phyloP scores from a whole-genome alignment of 2,888 invertebrate species.

The Parnassius orleans region DNA sequence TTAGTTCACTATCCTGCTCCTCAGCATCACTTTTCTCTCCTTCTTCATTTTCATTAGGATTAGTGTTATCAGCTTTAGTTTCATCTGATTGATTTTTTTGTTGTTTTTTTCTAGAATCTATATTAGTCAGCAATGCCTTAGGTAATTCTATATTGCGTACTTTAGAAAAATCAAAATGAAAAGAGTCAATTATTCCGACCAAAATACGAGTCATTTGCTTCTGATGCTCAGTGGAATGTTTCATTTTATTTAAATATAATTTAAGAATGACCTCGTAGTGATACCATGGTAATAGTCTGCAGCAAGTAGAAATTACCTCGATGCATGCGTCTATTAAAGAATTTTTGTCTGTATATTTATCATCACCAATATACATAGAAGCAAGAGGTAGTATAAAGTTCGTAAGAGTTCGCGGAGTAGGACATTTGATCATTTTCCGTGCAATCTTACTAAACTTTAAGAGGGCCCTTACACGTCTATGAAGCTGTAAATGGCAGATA shows the following conservation, averaged over 20 bases:
- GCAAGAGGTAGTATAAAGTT: conserved; percentile 93
- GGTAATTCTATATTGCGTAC: conserved; percentile 64
- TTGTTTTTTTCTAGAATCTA: conserved; percentile 36
- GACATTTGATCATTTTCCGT: conserved; percentile 81
- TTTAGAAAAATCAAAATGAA: conserved; percentile 93
- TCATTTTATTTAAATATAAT: conserved; percentile 88
- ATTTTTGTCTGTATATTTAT: conserved; percentile 88
- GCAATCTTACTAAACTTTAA: conserved; percentile 86
- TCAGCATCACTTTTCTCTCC: conserved; percentile 38
- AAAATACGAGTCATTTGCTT: conserved; percentile 90
- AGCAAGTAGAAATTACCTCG: conserved; percentile 88
- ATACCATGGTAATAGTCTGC: conserved; percentile 92
- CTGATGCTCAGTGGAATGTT: conserved; percentile 86
- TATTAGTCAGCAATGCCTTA: conserved; percentile 53
- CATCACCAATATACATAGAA: conserved; percentile 88
- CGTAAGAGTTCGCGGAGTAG: conserved; percentile 86
- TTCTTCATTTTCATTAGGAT: conserved; percentile 32
- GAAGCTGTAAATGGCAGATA: conserved; percentile 92
- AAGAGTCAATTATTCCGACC: conserved; percentile 91
- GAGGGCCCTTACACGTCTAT: conserved; percentile 91
- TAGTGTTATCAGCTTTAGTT: conserved; percentile 26
- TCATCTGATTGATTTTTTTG: conserved; percentile 38
- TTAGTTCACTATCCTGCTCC: conserved; percentile 35
- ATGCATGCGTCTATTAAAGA: conserved; percentile 92
- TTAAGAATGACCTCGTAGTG: conserved; percentile 92